Base-by-base conservation (phyloP, 2,888 invertebrate species). In the Amblyteles armatorius region DNA sequence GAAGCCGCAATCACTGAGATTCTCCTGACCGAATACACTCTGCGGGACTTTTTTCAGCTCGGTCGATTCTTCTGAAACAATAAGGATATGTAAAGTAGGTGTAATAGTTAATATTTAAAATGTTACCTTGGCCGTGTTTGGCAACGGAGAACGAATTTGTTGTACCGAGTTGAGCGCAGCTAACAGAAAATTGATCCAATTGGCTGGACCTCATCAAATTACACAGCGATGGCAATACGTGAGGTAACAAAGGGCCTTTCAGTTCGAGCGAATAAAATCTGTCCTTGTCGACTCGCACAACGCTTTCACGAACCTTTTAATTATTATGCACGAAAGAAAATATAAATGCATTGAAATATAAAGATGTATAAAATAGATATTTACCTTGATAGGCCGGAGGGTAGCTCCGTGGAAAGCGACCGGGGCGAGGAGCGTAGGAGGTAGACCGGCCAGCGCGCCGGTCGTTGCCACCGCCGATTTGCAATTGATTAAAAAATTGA, bases 361-460 rank as follows among this genome's bases (percentile, higher is more conserved):
- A 40, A 40, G 2, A 40, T 40, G 40, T 40, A 33, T 7, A 44
- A 69, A n/a, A 55, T 13, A 19, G 6, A 4, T 55, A 48, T 29
- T 82, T 88, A 98, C 97, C 95, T 97, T 97, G 52, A 99, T 95
- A 4, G 97, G 95, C 91, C 96, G 96, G 86, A 99, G 94, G 0
- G 98, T 96, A 0, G 98, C 98, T 7, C 98, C 98, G 74, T 97
- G 96, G 94, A 99, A 99, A 0, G 98, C 97, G 0, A 97, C 96
- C 0, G 99, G 98, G 5, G 99, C 95, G 29, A 99, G 94, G n/a
- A 99, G 95, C 1, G 99, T 99, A 1, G 99, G 99, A 22, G 99
- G 99, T 6, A 99, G 95, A 0, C 98, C 98, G 0, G 98, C 98
- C 88, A 98, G 95, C 0, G 97, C 96, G 0, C 99, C 99, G n/a